Conservation (phyloP, 2,797 vertebrate genomes). For the Simalia tracyae region DNA sequence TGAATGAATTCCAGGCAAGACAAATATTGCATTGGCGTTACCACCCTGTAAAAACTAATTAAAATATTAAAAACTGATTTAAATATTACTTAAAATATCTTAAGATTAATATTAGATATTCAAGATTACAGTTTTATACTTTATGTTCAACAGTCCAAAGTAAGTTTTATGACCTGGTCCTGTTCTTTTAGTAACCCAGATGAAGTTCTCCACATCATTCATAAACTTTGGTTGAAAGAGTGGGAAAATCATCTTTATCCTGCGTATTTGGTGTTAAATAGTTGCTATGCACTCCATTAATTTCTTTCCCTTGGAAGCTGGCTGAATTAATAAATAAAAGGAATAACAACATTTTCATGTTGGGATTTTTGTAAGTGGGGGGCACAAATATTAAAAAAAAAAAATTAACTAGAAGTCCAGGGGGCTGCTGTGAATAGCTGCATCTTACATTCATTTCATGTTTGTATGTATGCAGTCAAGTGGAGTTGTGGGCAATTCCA, state of each 20-base stretch:
- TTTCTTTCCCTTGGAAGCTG: neutral
- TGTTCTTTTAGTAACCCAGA: neutral
- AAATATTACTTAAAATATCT: neutral
- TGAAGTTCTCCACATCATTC: neutral
- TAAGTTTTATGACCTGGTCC: neutral
- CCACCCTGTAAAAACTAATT: too few relatives aligned
- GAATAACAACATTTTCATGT: neutral
- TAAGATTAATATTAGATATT: neutral
- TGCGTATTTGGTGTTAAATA: neutral
- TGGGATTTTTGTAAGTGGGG: neutral
- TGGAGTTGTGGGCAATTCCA: slow-evolving; percentile 6
- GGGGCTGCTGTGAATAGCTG: slow-evolving; percentile 9
- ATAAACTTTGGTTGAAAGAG: neutral
- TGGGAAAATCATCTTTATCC: neutral
- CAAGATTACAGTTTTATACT: neutral
- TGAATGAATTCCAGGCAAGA: neutral
- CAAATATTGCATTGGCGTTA: neutral
- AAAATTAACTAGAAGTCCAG: slow-evolving; percentile 8
- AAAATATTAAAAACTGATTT: neutral
- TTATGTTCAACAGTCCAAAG: neutral
- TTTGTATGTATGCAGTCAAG: neutral
- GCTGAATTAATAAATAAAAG: neutral
- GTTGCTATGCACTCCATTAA: neutral
- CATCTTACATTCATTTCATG: neutral
- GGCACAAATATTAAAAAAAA: neutral